These are phyloP conservation scores for Bombus affinis DNA, from an alignment of 1,140 invertebrate species.

Conservation along the genomic window DNA sequence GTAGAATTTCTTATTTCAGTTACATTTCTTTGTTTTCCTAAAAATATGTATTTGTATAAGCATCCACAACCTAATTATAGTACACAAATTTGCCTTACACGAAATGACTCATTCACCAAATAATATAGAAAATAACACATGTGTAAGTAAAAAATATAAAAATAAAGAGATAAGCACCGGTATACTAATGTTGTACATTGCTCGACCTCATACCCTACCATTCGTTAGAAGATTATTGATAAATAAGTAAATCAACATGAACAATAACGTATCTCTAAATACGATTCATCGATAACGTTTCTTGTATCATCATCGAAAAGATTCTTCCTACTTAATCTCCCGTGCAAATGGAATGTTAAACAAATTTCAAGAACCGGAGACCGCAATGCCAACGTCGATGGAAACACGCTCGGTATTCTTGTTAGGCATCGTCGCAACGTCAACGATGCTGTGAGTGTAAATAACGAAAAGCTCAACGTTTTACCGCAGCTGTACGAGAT, in stretches of 20 bases:
- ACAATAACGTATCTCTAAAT: background rate
- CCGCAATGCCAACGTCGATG: background rate
- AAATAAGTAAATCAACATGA: background rate
- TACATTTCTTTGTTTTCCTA: background rate
- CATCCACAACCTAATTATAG: background rate
- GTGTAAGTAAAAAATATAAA: background rate
- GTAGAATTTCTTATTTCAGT: background rate
- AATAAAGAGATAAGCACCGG: background rate
- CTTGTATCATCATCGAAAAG: too few relatives aligned
- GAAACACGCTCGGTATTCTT: constrained; percentile 33
- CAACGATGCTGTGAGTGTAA: constrained; percentile 34
- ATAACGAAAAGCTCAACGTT: constrained; percentile 43
- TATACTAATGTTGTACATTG: background rate
- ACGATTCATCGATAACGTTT: too few relatives aligned
- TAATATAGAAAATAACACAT: background rate
- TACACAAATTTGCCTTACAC: background rate
- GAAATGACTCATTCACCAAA: background rate
- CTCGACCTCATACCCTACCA: too few relatives aligned
- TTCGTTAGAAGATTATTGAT: background rate
- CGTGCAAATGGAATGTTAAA: background rate
- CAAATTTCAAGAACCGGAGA: background rate
- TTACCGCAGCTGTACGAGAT: constrained; percentile 4
- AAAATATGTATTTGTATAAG: background rate
- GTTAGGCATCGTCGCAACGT: constrained; percentile 21
- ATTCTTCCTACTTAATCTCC: too few relatives aligned